Percentiles rank a stretch among this genome's conserved stretches.
Evolutionary conservation across 2,888 invertebrate genomes (phyloP).

Genomic region (Eupithecia dodoneata): DNA sequence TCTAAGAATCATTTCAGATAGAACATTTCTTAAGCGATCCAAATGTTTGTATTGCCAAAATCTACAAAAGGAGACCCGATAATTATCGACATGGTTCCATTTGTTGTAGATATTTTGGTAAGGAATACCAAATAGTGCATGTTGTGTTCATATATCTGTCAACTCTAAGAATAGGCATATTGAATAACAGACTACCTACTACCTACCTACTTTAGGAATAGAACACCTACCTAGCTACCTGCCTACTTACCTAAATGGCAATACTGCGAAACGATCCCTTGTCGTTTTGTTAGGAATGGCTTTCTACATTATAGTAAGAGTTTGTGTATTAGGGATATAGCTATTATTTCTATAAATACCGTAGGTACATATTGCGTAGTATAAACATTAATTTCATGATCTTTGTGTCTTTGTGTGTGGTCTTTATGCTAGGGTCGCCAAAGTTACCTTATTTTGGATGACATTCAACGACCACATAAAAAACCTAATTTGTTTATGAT

Average conservation of each 20-base stretch:
- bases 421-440: too few relatives aligned
- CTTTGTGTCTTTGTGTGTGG: too few relatives aligned
- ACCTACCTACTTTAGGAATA: neutral
- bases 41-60: constrained; percentile 11
- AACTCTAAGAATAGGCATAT: neutral
- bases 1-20: neutral
- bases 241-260: neutral
- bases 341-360: neutral
- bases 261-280: neutral
- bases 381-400: too few relatives aligned
- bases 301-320: neutral
- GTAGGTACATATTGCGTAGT: too few relatives aligned
- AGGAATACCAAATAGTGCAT: constrained; percentile 3
- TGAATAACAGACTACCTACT: neutral
- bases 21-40: neutral
- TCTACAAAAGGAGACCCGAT: constrained; percentile 15
- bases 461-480: too few relatives aligned
- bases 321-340: neutral
- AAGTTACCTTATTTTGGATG: too few relatives aligned
- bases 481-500: too few relatives aligned
- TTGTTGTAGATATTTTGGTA: constrained; percentile 3
- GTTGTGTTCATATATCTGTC: constrained; percentile 7
- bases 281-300: neutral
- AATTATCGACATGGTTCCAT: constrained; percentile 1
- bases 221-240: neutral